A percentile compares a stretch with the other conserved stretches of the same genome.
phyloP scores from a whole-genome alignment of 2,113 vertebrate genomes.

The Myiagra hebetior region DNA sequence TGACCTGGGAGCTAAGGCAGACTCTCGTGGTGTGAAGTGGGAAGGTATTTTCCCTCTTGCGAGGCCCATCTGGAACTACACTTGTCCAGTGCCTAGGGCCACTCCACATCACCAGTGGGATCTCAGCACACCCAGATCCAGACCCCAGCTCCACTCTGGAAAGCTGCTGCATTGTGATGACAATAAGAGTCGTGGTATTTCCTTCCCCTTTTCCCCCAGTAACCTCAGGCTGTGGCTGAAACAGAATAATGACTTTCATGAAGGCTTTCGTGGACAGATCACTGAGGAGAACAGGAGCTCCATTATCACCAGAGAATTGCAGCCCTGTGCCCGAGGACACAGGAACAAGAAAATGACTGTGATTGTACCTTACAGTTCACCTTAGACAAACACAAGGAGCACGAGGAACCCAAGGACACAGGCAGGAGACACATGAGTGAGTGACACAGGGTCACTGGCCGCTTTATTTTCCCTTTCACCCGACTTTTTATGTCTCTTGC shows the following conservation, averaged over 20 bases:
- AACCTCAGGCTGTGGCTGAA: background rate
- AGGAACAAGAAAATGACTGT: constrained; percentile 14
- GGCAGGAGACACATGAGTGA: background rate
- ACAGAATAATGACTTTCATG: background rate
- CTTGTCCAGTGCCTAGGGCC: background rate
- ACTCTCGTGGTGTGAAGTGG: rapidly evolving
- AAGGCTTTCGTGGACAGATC: background rate
- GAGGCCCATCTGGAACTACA: background rate
- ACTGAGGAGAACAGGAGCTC: background rate
- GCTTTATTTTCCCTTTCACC: background rate
- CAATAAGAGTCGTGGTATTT: background rate
- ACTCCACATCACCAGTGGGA: background rate
- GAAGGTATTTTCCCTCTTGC: background rate
- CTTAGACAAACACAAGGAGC: background rate
- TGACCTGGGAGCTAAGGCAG: background rate
- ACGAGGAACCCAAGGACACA: constrained; percentile 5
- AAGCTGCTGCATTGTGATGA: background rate
- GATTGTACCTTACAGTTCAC: constrained; percentile 14
- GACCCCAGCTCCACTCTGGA: background rate
- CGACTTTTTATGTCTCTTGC: constrained; percentile 11
- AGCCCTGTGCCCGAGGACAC: background rate
- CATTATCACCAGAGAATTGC: background rate
- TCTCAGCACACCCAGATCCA: background rate
- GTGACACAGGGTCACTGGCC: background rate
- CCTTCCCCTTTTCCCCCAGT: background rate